These are phyloP conservation scores for Drosophila subquinaria DNA, from an alignment of 2,888 invertebrate species.

Conservation along the genomic window DNA sequence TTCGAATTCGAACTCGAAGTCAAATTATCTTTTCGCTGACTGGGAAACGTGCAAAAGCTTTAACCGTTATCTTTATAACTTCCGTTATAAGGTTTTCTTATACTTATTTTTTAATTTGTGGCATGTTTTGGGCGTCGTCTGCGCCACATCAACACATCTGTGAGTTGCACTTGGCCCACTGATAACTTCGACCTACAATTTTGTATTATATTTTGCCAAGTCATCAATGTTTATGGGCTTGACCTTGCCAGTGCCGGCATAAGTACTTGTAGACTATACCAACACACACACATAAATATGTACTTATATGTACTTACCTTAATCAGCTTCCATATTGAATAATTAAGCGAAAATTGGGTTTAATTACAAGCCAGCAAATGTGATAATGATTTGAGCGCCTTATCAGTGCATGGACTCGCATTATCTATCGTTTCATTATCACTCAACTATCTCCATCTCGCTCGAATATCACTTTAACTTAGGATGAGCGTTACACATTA, in stretches of 20 bases:
- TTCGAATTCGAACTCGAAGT: conserved; percentile 9
- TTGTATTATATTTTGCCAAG: conserved; percentile 65
- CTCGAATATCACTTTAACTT: neutral
- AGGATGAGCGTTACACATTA: conserved; percentile 4
- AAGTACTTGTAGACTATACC: conserved; percentile 32
- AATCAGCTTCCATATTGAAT: conserved; percentile 47
- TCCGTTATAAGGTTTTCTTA: conserved; percentile 52
- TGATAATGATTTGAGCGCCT: conserved; percentile 14
- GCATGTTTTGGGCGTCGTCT: conserved; percentile 35
- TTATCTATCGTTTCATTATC: conserved; percentile 7
- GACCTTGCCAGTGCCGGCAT: conserved; percentile 66
- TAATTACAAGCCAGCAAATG: conserved; percentile 29
- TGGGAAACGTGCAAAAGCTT: conserved; percentile 46
- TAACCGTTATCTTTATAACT: conserved; percentile 62
- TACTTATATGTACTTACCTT: conserved; percentile 17
- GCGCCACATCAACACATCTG: conserved; percentile 10
- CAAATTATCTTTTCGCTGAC: neutral
- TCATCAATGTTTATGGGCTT: conserved; percentile 79
- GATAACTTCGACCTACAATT: conserved; percentile 63
- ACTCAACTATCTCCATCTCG: neutral
- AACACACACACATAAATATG: neutral
- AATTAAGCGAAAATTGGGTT: conserved; percentile 36
- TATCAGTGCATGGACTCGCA: conserved; percentile 29
- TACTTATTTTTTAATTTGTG: conserved; percentile 13
- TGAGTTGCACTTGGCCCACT: conserved; percentile 52